Conservation (phyloP, 2,797 vertebrate genomes). For the Periophthalmus magnuspinnatus region DNA sequence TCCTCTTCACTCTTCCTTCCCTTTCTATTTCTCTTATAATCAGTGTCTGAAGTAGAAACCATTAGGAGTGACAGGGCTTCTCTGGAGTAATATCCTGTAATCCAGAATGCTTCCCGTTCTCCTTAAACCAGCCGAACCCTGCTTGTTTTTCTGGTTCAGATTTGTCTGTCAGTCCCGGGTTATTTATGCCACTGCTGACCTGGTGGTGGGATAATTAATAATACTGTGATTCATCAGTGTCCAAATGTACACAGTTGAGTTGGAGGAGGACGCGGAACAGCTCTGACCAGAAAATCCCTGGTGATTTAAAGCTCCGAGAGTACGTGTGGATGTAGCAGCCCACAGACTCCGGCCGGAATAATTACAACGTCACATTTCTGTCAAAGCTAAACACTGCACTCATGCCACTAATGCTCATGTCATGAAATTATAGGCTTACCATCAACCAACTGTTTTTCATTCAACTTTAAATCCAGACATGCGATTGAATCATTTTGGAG, state of each 20-base stretch:
- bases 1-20: conserved; percentile 1
- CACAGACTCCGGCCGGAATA: conserved; percentile 32
- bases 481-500: background rate
- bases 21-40: conserved; percentile 17
- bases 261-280: conserved; percentile 49
- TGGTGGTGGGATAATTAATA: conserved; percentile 73
- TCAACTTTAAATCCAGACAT: background rate
- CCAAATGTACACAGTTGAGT: conserved; percentile 60
- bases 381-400: conserved; percentile 14
- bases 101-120: conserved; percentile 39
- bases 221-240: conserved; percentile 72
- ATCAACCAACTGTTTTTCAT: background rate
- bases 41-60: conserved; percentile 8
- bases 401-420: conserved; percentile 10
- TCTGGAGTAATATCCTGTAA: conserved; percentile 24
- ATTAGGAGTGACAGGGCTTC: conserved; percentile 20
- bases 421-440: conserved; percentile 1
- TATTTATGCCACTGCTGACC: conserved; percentile 69
- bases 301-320: conserved; percentile 58
- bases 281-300: conserved; percentile 47
- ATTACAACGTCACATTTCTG: conserved; percentile 24
- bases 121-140: conserved; percentile 21
- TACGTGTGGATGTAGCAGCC: conserved; percentile 23
- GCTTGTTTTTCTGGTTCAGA: conserved; percentile 63
- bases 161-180: conserved; percentile 55